Base-by-base conservation (phyloP, 2,797 vertebrate species). In the Parotocinclus haroldoi region DNA sequence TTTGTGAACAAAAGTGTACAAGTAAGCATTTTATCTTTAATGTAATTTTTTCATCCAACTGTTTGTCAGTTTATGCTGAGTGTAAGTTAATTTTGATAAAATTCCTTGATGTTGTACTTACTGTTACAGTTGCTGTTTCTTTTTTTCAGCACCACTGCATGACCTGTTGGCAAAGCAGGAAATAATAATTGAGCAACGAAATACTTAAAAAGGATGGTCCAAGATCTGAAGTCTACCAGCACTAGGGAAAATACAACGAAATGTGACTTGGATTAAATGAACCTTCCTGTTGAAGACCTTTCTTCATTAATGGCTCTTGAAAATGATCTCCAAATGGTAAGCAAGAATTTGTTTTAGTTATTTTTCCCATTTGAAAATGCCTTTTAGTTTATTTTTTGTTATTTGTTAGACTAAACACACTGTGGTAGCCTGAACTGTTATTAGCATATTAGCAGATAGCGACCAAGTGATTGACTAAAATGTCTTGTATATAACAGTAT, bases 141-240 rank as follows among this genome's bases (percentile, higher is more conserved):
- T 14, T 57, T 17, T 58, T 69, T 57, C 14, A 27, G 50, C 36
- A 16, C 17, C 57, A 27, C 45, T 63, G 17, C 45, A 63, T 55
- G 46, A 57, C 45, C 53, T 63, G 42, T 56, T 69, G 52, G 19
- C 54, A 58, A 66, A 58, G 57, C 64, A 63, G 53, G 37, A 57
- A 69, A 69, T 69, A 38, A 45, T 57, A 51, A 63, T 39, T n/a
- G 53, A 69, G 68, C 45, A 63, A 57, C 45, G 63, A 55, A 63
- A 11, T 63, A 14, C 17, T 13, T 42, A 57, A 63, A 37, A 36
- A 63, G 52, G 52, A 63, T 17, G 38, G 53, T 42, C 40, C 39
- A 63, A 63, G 46, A 70, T 38, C 38, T 52, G 18, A 57, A 58
- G 46, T 51, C 38, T 36, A 50, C 51, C 51, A 55, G 36, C 53